Evolutionary conservation across 2,113 vertebrate genomes (phyloP).

Genomic region (Dendropsophus ebraccatus): DNA sequence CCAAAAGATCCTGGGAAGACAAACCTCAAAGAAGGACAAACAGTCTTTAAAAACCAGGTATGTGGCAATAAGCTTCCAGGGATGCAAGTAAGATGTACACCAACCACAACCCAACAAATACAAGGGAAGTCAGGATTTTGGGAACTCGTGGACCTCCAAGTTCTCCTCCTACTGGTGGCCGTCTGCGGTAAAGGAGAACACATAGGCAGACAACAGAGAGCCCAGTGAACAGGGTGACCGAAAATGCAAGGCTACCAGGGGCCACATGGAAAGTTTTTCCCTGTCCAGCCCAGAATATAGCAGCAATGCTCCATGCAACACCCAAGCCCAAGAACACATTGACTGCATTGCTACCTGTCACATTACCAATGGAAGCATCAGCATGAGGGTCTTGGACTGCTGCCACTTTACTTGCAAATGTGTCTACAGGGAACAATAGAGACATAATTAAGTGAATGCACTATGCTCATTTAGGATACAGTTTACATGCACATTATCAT

Average conservation of each 20-base stretch:
- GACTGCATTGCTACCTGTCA: slow-evolving; percentile 84
- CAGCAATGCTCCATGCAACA: slow-evolving; percentile 82
- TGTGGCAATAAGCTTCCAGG: slow-evolving; percentile 80
- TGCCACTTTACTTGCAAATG: slow-evolving; percentile 83
- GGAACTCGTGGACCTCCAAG: slow-evolving; percentile 79
- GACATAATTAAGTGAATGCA: not conserved
- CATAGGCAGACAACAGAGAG: slow-evolving; percentile 72
- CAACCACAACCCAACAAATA: slow-evolving; percentile 78
- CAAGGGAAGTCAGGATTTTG: slow-evolving; percentile 77
- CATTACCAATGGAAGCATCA: slow-evolving; percentile 83
- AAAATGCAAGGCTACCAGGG: slow-evolving; percentile 81
- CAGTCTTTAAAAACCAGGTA: slow-evolving; percentile 75
- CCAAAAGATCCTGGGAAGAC: slow-evolving; percentile 25
- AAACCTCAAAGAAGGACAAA: not conserved
- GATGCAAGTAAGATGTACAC: slow-evolving; percentile 80
- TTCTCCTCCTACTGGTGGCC: slow-evolving; percentile 74
- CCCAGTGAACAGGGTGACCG: slow-evolving; percentile 81
- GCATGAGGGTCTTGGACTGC: slow-evolving; percentile 85
- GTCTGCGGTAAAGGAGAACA: slow-evolving; percentile 79
- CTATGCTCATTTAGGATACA: not conserved
- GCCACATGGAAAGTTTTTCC: slow-evolving; percentile 74
- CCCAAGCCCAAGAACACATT: slow-evolving; percentile 85
- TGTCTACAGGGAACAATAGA: slow-evolving; percentile 68
- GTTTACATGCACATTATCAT: not conserved
- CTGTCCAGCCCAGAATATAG: slow-evolving; percentile 78